A percentile compares a stretch with the other conserved stretches of the same genome.
phyloP scores from a whole-genome alignment of 2,797 vertebrate genomes.

The Sitta carolinensis region DNA sequence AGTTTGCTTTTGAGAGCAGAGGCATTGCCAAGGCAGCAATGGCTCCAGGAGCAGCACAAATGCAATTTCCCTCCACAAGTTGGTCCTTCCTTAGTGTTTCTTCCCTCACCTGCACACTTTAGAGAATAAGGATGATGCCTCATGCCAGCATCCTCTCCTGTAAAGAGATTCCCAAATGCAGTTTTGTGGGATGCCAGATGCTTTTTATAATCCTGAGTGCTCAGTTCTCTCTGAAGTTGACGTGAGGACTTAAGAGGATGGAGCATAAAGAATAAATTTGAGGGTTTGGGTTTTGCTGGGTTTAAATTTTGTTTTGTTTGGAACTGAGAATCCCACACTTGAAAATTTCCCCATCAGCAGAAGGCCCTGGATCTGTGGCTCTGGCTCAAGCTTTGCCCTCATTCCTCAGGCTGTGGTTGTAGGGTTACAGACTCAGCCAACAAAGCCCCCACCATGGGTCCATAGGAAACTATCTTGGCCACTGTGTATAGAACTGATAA shows the following conservation, averaged over 20 bases:
- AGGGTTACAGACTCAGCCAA: fast-evolving
- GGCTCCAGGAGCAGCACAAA: background rate
- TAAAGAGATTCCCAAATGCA: background rate
- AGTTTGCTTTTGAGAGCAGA: background rate
- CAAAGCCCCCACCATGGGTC: background rate
- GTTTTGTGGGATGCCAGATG: background rate
- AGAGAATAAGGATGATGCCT: background rate
- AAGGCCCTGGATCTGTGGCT: background rate
- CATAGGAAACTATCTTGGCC: background rate
- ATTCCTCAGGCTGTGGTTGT: background rate
- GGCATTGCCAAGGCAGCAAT: background rate
- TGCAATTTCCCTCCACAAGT: background rate
- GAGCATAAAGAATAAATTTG: background rate
- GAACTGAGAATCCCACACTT: background rate
- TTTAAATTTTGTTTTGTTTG: background rate
- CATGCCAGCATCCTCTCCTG: background rate
- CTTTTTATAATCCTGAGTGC: background rate
- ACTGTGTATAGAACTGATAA: background rate
- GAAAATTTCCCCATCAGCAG: background rate
- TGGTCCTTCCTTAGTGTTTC: background rate
- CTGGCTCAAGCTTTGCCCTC: background rate
- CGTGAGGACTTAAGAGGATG: background rate
- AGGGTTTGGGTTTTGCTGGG: background rate
- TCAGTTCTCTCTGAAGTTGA: background rate
- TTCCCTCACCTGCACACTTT: background rate